phyloP scores from a whole-genome alignment of 64 coral and sea anemone genomes.

The Montipora efflorescens region DNA sequence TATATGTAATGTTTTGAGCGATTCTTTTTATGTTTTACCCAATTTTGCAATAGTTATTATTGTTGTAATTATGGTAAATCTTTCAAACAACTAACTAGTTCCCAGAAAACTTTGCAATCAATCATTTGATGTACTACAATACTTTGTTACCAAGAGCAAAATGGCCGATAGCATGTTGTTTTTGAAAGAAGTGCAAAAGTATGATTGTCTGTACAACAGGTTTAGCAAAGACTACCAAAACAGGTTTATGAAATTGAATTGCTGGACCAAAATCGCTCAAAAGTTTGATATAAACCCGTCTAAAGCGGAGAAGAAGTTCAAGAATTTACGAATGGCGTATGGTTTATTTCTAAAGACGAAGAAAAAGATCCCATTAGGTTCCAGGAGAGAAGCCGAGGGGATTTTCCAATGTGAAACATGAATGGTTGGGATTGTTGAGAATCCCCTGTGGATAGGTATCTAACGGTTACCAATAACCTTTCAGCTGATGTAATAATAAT shows the following conservation, averaged over 20 bases:
- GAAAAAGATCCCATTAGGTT: neutral
- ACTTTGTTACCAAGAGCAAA: neutral
- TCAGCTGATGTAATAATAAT: no score
- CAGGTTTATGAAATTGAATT: neutral
- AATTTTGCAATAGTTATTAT: no score
- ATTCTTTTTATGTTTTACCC: no score
- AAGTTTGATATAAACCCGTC: slow-evolving; percentile 26
- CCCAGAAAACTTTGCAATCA: neutral
- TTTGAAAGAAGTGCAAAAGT: slow-evolving; percentile 33
- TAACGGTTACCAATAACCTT: no score
- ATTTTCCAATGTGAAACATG: neutral
- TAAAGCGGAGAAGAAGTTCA: slow-evolving; percentile 25
- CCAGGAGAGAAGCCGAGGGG: neutral
- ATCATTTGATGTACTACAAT: neutral
- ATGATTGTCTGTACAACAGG: slow-evolving; percentile 21
- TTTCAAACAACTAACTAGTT: no score
- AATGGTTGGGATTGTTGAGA: no score
- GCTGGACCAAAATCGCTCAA: slow-evolving; percentile 13
- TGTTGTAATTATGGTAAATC: no score
- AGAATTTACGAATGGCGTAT: slow-evolving; percentile 20
- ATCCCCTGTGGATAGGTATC: no score
- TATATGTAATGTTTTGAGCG: no score
- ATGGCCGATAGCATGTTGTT: neutral
- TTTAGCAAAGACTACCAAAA: slow-evolving; percentile 11
- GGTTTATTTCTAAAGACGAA: slow-evolving; percentile 2